Conservation (phyloP, 2,797 vertebrate species). For the Phrynocephalus forsythii region DNA sequence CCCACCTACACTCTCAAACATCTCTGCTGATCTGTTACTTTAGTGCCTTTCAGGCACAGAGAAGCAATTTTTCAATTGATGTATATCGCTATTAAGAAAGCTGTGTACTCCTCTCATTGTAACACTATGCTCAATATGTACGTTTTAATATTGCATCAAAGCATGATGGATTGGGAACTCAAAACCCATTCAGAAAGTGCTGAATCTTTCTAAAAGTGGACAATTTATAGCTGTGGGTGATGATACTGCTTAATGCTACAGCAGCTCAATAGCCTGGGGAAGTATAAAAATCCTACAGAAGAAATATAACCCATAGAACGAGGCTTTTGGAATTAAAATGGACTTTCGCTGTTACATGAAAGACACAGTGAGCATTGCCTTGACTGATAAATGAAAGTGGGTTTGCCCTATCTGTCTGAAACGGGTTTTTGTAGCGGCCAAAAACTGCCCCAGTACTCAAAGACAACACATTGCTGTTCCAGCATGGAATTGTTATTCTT, state of each 20-base stretch:
- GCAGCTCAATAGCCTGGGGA: conserved; percentile 55
- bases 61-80: background rate
- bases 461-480: background rate
- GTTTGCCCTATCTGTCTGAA: conserved; percentile 29
- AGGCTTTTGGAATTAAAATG: background rate
- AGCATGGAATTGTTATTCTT: background rate
- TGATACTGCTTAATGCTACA: conserved; percentile 48
- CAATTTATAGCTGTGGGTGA: conserved; percentile 60
- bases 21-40: background rate
- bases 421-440: background rate
- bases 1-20: background rate
- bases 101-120: conserved; percentile 32
- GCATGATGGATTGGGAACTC: conserved; percentile 43
- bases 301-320: conserved; percentile 14
- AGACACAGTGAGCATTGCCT: background rate
- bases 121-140: conserved; percentile 11
- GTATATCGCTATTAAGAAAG: background rate
- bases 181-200: conserved; percentile 49
- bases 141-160: conserved; percentile 39
- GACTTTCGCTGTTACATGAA: conserved; percentile 40
- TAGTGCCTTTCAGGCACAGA: background rate
- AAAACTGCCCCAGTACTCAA: background rate
- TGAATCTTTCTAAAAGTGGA: conserved; percentile 32
- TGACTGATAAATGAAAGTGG: background rate
- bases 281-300: conserved; percentile 47